phyloP scores from a whole-genome alignment of 2,113 vertebrate genomes.

The Alouatta palliata region DNA sequence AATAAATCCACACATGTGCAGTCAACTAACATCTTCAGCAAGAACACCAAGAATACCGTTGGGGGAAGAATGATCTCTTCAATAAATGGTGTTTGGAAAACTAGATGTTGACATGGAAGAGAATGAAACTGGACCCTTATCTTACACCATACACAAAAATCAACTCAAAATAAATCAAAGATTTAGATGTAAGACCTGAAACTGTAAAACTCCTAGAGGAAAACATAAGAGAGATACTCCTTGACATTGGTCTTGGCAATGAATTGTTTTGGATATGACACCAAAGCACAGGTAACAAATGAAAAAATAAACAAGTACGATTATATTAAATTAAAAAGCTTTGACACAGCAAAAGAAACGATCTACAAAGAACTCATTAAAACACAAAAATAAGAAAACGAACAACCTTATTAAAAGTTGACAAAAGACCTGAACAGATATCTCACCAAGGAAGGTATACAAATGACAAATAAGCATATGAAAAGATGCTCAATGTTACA shows the following conservation, averaged over 20 bases:
- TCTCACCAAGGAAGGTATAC: background rate
- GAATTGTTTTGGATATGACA: background rate
- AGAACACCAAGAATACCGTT: background rate
- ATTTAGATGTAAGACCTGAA: background rate
- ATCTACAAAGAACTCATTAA: background rate
- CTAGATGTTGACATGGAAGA: background rate
- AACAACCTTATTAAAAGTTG: background rate
- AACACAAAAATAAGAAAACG: background rate
- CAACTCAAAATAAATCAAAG: background rate
- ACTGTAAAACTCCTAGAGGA: background rate
- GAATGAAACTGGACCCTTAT: background rate
- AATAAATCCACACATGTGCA: background rate
- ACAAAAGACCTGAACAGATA: background rate
- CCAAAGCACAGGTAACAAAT: background rate
- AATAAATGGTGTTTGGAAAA: background rate
- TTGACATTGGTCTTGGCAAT: background rate
- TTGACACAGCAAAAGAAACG: background rate
- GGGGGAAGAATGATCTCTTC: background rate
- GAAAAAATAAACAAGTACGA: background rate
- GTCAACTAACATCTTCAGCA: background rate
- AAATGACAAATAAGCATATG: background rate
- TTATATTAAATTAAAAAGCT: background rate
- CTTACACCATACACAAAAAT: background rate
- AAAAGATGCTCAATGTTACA: background rate
- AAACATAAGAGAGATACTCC: background rate